Base-by-base conservation (phyloP, 2,113 vertebrate genomes). In the Periophthalmus modestus region DNA sequence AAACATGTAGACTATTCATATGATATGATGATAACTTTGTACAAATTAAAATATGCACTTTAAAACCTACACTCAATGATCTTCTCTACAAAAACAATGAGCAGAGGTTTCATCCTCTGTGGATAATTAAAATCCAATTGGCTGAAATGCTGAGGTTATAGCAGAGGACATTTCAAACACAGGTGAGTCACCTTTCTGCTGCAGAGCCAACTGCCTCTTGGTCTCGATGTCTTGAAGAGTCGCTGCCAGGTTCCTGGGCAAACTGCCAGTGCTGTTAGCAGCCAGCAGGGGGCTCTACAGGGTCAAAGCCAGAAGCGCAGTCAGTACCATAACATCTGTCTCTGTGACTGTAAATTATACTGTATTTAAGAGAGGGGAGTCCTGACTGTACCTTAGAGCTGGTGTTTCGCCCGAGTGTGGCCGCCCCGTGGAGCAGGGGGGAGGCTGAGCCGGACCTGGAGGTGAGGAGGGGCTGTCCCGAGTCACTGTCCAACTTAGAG, bases 211-310 rank as follows among this genome's bases (percentile, higher is more conserved):
- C 89, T 98, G 97, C 58, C 96, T 95, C 90, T 98, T 98, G 87
- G 90, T 93, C 93, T 98, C 96, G 0, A 98, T 98, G 92, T 98
- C 96, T 87, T 97, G 97, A 82, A 98, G 93, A 0, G 95, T 97
- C 77, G 96, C 94, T 0, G 93, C 96, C 89, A 98, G 93, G 89
- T 94, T 98, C 65, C 95, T 92, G 52, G 96, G 96, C 59, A 98
- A 93, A 82, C 97, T 97, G 81, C 95, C 93, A 0, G 92, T 95
- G 2, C 94, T 94, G 66, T 93, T 94, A 19, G 92, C 89, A 2
- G 78, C 14, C 46, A 95, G 90, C 24, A 93, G 88, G 46, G 93
- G 75, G 19, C 92, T 93, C 97, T 98, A 93, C 57, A 21, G 55
- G 21, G 79, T 70, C 65, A 78, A 12, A 77, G 72, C n/a, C 71